These are phyloP conservation scores for Carollia perspicillata DNA, from an alignment of 2,113 vertebrate genomes.

Conservation along the genomic window DNA sequence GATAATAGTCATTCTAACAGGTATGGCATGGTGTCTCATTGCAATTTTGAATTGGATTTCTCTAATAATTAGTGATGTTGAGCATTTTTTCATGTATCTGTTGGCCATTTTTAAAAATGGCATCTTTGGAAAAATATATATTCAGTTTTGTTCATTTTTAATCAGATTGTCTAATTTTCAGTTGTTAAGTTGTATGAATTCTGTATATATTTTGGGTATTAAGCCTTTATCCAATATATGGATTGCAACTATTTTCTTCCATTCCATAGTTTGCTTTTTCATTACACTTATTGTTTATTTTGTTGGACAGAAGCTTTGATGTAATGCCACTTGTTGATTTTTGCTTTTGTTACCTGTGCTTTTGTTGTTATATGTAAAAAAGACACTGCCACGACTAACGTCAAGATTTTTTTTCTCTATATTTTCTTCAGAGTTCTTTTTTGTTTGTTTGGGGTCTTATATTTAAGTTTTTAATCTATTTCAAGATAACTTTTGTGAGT, in stretches of 20 bases:
- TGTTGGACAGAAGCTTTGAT: not conserved
- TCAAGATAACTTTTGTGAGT: not conserved
- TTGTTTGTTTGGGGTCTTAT: not conserved
- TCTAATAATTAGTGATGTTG: not conserved
- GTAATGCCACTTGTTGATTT: not conserved
- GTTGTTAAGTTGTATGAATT: not conserved
- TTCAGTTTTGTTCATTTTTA: not conserved
- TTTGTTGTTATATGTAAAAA: not conserved
- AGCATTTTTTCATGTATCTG: too few species aligned
- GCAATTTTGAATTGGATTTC: not conserved
- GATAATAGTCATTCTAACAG: not conserved
- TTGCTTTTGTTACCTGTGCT: not conserved
- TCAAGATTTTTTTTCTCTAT: not conserved
- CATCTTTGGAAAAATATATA: not conserved
- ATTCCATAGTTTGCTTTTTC: not conserved
- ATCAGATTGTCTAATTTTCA: not conserved
- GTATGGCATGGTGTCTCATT: not conserved
- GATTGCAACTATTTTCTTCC: not conserved
- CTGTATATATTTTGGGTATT: not conserved
- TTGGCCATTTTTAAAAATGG: not conserved
- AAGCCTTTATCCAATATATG: not conserved
- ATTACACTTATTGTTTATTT: not conserved
- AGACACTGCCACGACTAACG: not conserved
- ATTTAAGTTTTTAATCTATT: not conserved
- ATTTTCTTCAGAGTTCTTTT: not conserved